Conservation (phyloP, 2,113 vertebrate genomes). For the Scalopus aquaticus region DNA sequence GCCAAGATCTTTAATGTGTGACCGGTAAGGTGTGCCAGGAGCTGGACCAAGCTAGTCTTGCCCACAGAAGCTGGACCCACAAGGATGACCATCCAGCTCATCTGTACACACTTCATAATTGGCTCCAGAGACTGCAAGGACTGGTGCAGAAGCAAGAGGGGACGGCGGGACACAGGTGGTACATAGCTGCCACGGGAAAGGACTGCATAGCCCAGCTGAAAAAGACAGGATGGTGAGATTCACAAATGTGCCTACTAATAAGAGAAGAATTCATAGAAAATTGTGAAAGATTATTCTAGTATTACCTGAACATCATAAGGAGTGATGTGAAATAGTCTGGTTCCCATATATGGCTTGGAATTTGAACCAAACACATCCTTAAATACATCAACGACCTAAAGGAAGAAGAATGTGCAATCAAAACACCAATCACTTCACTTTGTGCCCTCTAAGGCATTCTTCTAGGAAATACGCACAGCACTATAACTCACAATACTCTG, state of each 20-base stretch:
- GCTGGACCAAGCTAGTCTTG: constrained; percentile 95
- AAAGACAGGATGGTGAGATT: constrained; percentile 1
- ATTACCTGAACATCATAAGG: constrained; percentile 95
- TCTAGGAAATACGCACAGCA: background rate
- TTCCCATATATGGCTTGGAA: constrained; percentile 89
- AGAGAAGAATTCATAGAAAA: background rate
- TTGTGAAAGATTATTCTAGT: background rate
- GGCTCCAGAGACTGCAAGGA: constrained; percentile 92
- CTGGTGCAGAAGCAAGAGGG: constrained; percentile 92
- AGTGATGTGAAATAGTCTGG: constrained; percentile 93
- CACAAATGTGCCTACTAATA: background rate
- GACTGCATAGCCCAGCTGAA: constrained; percentile 94
- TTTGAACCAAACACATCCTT: constrained; percentile 90
- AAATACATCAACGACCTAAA: constrained; percentile 92
- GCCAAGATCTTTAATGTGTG: constrained; percentile 94
- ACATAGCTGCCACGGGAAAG: constrained; percentile 90
- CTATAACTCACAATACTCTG: background rate
- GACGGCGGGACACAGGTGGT: constrained; percentile 85
- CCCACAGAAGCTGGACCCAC: constrained; percentile 95
- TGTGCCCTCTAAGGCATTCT: background rate
- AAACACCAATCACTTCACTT: constrained; percentile 14
- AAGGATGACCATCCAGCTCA: constrained; percentile 97
- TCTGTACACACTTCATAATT: constrained; percentile 97
- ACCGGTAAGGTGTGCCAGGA: constrained; percentile 94
- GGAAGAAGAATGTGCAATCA: background rate